Conservation (phyloP, 2,113 vertebrate genomes). For the Mixornis gularis region DNA sequence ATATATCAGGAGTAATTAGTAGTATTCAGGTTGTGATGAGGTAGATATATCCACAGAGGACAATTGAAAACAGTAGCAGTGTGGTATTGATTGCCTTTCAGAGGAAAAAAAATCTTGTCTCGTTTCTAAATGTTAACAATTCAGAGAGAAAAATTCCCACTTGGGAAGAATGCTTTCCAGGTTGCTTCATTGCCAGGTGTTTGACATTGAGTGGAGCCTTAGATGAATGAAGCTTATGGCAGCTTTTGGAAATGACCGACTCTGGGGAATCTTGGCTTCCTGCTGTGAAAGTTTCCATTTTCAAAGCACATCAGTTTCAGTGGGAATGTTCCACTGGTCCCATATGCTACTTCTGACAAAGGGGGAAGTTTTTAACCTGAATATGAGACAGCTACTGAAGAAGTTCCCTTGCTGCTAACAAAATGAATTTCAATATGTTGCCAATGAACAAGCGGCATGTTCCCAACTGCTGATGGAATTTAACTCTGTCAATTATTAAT, state of each 20-base stretch:
- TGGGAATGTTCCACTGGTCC: slow-evolving; percentile 74
- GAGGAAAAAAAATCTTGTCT: slow-evolving; percentile 60
- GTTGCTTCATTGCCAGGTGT: slow-evolving; percentile 83
- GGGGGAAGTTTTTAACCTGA: slow-evolving; percentile 64
- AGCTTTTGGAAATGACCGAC: slow-evolving; percentile 78
- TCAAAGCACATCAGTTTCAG: slow-evolving; percentile 80
- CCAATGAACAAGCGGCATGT: slow-evolving; percentile 45
- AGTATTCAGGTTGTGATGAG: slow-evolving; percentile 63
- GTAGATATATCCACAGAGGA: slow-evolving; percentile 62
- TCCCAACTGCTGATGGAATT: slow-evolving; percentile 61
- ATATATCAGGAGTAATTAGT: slow-evolving; percentile 71
- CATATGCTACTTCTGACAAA: slow-evolving; percentile 77
- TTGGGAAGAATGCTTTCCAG: slow-evolving; percentile 74
- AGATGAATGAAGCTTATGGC: slow-evolving; percentile 84
- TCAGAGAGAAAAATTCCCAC: slow-evolving; percentile 70
- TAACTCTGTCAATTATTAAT: slow-evolving; percentile 69
- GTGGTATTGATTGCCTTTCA: slow-evolving; percentile 69
- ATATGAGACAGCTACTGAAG: slow-evolving; percentile 68
- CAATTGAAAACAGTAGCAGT: slow-evolving; percentile 57
- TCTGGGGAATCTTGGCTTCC: slow-evolving; percentile 80
- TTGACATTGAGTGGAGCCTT: slow-evolving; percentile 80
- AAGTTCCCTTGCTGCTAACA: slow-evolving; percentile 68
- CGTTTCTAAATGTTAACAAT: slow-evolving; percentile 73
- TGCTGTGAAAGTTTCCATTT: slow-evolving; percentile 87
- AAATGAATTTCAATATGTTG: slow-evolving; percentile 72